Percentiles rank a stretch among this genome's conserved stretches.
Conservation (phyloP, 1,140 invertebrate species). For the Pseudomyrmex pallidus region DNA sequence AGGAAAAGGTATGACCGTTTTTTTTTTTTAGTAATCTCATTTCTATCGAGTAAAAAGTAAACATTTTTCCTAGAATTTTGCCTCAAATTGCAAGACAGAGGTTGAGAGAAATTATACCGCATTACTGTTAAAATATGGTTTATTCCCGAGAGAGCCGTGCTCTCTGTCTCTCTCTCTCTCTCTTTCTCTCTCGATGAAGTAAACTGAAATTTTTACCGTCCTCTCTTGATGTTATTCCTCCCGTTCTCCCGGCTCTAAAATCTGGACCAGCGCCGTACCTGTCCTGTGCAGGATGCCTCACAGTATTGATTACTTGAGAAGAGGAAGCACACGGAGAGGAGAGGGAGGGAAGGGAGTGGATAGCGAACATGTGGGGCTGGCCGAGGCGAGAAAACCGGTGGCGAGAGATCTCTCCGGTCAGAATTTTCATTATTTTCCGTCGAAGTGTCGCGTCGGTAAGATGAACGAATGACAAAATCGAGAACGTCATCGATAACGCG, state of each 20-base stretch:
- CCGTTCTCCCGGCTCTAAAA: conserved; percentile 44
- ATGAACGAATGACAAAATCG: background rate
- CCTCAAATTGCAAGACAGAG: too few species aligned
- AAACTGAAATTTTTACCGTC: conserved; percentile 9
- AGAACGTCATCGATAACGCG: background rate
- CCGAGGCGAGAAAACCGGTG: conserved; percentile 36
- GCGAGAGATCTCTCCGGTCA: background rate
- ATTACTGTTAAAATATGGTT: background rate
- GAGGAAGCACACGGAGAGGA: conserved; percentile 56
- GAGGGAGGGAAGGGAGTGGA: conserved; percentile 8
- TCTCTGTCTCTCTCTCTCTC: background rate
- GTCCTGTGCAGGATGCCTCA: conserved; percentile 73
- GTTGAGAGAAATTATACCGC: background rate
- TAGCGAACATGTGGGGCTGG: conserved; percentile 61
- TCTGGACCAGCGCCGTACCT: conserved; percentile 69
- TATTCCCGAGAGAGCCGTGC: too few species aligned
- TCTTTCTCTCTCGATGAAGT: conserved; percentile 10
- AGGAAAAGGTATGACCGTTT: conserved; percentile 64
- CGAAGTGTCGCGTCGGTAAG: conserved; percentile 8
- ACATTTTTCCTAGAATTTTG: too few species aligned
- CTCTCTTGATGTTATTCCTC: background rate
- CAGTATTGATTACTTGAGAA: conserved; percentile 77
- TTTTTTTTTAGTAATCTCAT: background rate
- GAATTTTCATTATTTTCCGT: conserved; percentile 49
- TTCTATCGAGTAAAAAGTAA: background rate